Percentiles rank a stretch among this genome's conserved stretches.
Conservation (phyloP, 2,888 invertebrate genomes). For the Dexiosoma caninum region DNA sequence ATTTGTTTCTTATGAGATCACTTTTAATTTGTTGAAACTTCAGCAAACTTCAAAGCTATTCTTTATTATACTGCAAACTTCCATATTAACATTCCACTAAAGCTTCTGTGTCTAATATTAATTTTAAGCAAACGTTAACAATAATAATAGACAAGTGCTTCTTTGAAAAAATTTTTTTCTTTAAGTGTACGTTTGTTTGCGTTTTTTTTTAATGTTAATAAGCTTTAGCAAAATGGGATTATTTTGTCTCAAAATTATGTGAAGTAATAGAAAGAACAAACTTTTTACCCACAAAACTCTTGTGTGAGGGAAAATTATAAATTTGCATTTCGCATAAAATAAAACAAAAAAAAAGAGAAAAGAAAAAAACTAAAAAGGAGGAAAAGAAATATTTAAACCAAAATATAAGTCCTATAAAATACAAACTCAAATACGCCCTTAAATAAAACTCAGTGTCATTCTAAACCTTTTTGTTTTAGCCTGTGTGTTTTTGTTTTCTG, state of each 20-base stretch:
- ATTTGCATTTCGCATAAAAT: conserved; percentile 30
- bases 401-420: conserved; percentile 34
- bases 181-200: neutral
- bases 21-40: no score
- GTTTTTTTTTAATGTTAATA: conserved; percentile 45
- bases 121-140: no score
- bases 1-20: no score
- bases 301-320: conserved; percentile 20
- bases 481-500: neutral
- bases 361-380: neutral
- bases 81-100: no score
- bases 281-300: conserved; percentile 50
- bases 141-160: no score
- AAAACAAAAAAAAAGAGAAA: neutral
- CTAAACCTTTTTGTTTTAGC: conserved; percentile 41
- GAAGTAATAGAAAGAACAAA: conserved; percentile 8
- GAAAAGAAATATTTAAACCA: neutral
- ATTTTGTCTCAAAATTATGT: conserved; percentile 52
- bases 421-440: conserved; percentile 27
- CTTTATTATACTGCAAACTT: no score
- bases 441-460: conserved; percentile 46
- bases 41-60: no score
- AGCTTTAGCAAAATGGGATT: conserved; percentile 58
- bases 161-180: no score
- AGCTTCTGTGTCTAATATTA: no score